phyloP scores from a whole-genome alignment of 2,888 invertebrate genomes.

The Drosophila phalerata region DNA sequence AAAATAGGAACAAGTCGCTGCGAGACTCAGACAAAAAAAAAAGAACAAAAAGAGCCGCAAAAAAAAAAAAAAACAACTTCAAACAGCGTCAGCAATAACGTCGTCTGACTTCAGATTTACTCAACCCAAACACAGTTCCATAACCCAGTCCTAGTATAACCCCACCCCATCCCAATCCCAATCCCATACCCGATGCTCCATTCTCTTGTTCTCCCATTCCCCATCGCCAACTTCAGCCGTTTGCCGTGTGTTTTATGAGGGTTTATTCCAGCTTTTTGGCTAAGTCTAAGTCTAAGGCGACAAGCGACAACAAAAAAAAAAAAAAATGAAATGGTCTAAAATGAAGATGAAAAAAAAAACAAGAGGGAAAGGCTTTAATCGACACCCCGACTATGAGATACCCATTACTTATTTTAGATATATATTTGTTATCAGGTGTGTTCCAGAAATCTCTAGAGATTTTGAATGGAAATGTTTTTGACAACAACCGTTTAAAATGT shows the following conservation, averaged over 20 bases:
- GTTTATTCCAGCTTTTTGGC: slow-evolving; percentile 57
- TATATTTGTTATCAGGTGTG: too few species aligned
- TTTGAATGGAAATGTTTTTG: too few species aligned
- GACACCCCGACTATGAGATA: too few species aligned
- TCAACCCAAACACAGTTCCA: slow-evolving; percentile 7
- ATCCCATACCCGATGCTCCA: not conserved
- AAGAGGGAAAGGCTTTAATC: too few species aligned
- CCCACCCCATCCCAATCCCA: not conserved
- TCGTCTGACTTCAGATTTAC: slow-evolving; percentile 23
- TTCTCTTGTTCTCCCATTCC: slow-evolving; percentile 2
- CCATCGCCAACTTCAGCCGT: slow-evolving; percentile 18
- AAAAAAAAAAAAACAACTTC: slow-evolving; percentile 23
- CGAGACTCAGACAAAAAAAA: slow-evolving; percentile 4
- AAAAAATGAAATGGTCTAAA: slow-evolving; percentile 10
- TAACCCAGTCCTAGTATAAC: not conserved
- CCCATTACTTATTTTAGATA: too few species aligned
- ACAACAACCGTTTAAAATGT: too few species aligned
- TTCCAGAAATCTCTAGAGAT: too few species aligned
- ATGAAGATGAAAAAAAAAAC: slow-evolving; percentile 2
- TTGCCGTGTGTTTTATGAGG: slow-evolving; percentile 66
- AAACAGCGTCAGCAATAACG: slow-evolving; percentile 63
- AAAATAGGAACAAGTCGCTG: slow-evolving; percentile 3
- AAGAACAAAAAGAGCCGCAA: not conserved
- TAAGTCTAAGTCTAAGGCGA: slow-evolving; percentile 40
- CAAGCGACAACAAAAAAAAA: slow-evolving; percentile 15